Percentiles rank a stretch among this genome's conserved stretches.
phyloP scores from a whole-genome alignment of 53 echinoderm and acorn worm genomes.

The Henricia sp. region DNA sequence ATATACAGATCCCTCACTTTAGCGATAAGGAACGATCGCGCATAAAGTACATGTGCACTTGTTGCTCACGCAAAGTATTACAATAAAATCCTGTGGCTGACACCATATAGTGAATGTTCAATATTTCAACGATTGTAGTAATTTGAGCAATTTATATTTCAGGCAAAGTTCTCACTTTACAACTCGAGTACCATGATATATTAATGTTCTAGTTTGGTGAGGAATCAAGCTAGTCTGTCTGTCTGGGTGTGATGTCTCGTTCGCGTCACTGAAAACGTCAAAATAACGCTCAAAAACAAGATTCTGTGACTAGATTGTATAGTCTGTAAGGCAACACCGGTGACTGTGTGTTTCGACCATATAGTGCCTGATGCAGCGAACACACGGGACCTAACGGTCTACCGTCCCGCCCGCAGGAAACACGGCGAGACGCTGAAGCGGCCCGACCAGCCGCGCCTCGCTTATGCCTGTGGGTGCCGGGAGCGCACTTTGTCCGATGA shows the following conservation, averaged over 20 bases:
- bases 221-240: neutral
- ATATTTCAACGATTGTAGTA: conserved; percentile 2
- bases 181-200: conserved; percentile 43
- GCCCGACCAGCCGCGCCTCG: conserved; percentile 31
- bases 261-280: conserved; percentile 27
- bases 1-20: too few species aligned
- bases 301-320: conserved; percentile 15
- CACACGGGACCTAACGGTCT: conserved; percentile 3
- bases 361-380: neutral
- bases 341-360: too few species aligned
- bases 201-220: conserved; percentile 28
- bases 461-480: conserved; percentile 51
- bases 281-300: neutral
- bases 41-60: too few species aligned
- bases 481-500: conserved; percentile 57
- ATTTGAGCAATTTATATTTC: conserved; percentile 48
- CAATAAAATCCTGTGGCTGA: too few species aligned
- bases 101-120: too few species aligned
- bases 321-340: conserved; percentile 41
- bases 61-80: too few species aligned
- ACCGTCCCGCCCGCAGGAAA: conserved; percentile 52
- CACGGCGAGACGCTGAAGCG: conserved; percentile 44
- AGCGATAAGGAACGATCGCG: too few species aligned
- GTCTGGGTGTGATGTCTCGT: conserved; percentile 1
- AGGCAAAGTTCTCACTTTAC: conserved; percentile 19